A percentile compares a stretch with the other conserved stretches of the same genome.
Conservation (phyloP, 1,140 invertebrate genomes). For the Episyrphus balteatus region DNA sequence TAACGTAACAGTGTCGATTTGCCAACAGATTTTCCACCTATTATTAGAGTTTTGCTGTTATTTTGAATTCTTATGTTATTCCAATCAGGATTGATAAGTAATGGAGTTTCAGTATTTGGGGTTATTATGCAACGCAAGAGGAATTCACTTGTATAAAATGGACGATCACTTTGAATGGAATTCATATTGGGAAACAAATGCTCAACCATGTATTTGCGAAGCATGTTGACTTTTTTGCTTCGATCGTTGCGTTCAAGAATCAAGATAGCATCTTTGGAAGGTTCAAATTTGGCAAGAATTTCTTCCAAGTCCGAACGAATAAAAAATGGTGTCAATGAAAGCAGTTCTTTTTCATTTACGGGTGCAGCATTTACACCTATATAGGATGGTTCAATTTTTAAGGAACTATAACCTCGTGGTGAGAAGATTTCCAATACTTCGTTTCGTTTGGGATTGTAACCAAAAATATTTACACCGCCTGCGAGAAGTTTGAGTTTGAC, state of each 20-base stretch:
- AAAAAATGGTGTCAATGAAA: constrained; percentile 15
- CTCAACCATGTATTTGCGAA: constrained; percentile 33
- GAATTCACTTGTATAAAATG: constrained; percentile 17
- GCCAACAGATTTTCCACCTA: constrained; percentile 61
- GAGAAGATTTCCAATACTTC: constrained; percentile 37
- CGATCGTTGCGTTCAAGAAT: constrained; percentile 20
- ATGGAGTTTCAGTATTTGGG: constrained; percentile 12
- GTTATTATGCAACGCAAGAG: constrained; percentile 25
- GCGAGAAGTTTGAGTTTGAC: constrained; percentile 32
- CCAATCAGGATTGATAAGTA: constrained; percentile 30
- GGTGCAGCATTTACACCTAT: constrained; percentile 1
- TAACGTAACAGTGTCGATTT: constrained; percentile 60
- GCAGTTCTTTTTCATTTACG: constrained; percentile 21
- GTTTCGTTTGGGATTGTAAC: constrained; percentile 15
- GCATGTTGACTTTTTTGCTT: constrained; percentile 12
- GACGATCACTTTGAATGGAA: constrained; percentile 13
- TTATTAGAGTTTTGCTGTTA: constrained; percentile 34
- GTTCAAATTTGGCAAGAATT: constrained; percentile 14
- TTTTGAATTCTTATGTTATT: constrained; percentile 13
- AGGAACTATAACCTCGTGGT: constrained; percentile 38
- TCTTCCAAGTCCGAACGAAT: constrained; percentile 14
- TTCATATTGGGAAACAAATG: constrained; percentile 35
- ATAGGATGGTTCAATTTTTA: constrained; percentile 27
- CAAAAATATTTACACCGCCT: constrained; percentile 34
- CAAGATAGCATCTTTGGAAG: constrained; percentile 18